Conservation (phyloP, 2,888 invertebrate genomes). For the Tholera decimalis region DNA sequence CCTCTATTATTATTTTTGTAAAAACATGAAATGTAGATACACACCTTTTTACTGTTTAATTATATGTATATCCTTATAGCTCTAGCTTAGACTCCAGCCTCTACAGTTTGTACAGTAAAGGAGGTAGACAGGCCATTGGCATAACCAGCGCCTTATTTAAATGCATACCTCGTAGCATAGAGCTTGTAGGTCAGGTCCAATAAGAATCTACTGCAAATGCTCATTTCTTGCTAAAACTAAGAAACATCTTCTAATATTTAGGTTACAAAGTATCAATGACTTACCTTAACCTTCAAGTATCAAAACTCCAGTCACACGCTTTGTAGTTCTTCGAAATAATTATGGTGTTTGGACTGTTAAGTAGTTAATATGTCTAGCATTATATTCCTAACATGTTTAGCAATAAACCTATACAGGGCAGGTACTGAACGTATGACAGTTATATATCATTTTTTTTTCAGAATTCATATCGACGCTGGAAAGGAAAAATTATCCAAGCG, state of each 20-base stretch:
- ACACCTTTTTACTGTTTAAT: neutral
- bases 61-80: neutral
- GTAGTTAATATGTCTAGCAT: neutral
- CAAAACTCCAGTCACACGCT: constrained; percentile 19
- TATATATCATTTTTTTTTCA: too few relatives aligned
- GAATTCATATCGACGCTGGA: too few relatives aligned
- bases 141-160: constrained; percentile 20
- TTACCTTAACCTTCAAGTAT: neutral
- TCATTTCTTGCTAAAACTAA: neutral
- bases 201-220: neutral
- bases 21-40: too few relatives aligned
- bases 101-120: constrained; percentile 2
- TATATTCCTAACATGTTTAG: constrained; percentile 12
- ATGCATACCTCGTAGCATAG: constrained; percentile 13
- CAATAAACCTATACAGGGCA: constrained; percentile 8
- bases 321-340: constrained; percentile 9
- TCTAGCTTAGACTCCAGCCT: neutral
- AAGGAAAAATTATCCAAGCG: too few relatives aligned
- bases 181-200: constrained; percentile 15
- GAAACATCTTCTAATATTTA: neutral
- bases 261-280: neutral
- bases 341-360: constrained; percentile 14
- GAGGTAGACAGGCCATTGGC: constrained; percentile 21
- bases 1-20: too few relatives aligned
- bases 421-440: neutral